Conservation (phyloP, 2,888 invertebrate genomes). For the Crematogaster levior region DNA sequence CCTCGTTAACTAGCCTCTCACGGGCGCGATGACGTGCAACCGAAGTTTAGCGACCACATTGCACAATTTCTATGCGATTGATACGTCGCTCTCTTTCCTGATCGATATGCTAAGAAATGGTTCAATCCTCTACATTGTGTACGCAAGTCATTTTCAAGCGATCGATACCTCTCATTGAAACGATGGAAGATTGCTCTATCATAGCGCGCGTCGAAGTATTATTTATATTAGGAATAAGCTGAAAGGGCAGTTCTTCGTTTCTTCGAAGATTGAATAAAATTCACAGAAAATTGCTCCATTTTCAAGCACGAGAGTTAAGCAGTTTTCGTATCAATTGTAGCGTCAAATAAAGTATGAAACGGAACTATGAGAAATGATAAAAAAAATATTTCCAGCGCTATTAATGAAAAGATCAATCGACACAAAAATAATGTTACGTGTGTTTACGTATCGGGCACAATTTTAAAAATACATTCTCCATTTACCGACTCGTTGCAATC, state of each 20-base stretch:
- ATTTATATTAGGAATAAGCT: not conserved
- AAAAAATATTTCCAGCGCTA: not conserved
- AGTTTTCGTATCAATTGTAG: not conserved
- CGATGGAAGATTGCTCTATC: not conserved
- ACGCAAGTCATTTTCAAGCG: not conserved
- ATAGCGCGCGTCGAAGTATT: not conserved
- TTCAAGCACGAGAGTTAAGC: not conserved
- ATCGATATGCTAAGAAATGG: constrained; percentile 15
- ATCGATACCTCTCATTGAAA: not conserved
- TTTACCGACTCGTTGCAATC: constrained; percentile 34
- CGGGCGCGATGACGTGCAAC: not conserved
- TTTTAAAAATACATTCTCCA: constrained; percentile 22
- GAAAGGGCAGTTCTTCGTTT: not conserved
- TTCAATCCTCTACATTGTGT: not conserved
- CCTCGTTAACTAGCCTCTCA: constrained; percentile 11
- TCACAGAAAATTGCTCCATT: too few species aligned
- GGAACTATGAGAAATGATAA: not conserved
- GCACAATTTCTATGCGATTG: constrained; percentile 15
- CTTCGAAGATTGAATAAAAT: not conserved
- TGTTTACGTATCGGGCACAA: not conserved
- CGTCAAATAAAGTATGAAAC: not conserved
- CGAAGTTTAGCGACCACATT: constrained; percentile 28
- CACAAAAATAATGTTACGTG: constrained; percentile 5
- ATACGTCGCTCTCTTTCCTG: not conserved
- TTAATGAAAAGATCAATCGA: not conserved